These are phyloP conservation scores for Muscidifurax raptorellus DNA, from an alignment of 1,140 invertebrate genomes.

Conservation along the genomic window DNA sequence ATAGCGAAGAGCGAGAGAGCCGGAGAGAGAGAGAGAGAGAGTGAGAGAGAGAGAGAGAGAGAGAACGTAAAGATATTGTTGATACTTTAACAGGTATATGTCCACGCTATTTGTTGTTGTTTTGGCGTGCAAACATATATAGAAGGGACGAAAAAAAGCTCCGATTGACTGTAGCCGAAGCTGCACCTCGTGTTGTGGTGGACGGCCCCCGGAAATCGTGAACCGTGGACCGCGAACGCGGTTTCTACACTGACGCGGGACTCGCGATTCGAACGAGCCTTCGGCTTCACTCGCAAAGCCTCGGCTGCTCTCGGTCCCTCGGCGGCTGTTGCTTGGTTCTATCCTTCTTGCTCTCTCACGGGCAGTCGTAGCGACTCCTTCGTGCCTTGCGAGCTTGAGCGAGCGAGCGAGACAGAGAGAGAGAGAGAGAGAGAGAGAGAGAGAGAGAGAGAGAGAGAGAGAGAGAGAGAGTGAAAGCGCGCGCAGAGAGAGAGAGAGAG, in stretches of 20 bases:
- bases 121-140: neutral
- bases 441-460: neutral
- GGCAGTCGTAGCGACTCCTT: neutral
- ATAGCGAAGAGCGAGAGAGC: neutral
- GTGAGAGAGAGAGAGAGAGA: neutral
- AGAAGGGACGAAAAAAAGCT: conserved; percentile 50
- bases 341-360: neutral
- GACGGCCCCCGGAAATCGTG: conserved; percentile 70
- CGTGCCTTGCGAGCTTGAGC: neutral
- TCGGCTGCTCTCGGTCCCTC: conserved; percentile 60
- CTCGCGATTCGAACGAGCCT: conserved; percentile 72
- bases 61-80: neutral
- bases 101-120: neutral
- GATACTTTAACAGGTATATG: conserved; percentile 19
- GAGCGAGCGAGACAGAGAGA: too few species aligned
- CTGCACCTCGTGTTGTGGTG: conserved; percentile 39
- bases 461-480: neutral
- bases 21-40: neutral
- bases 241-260: conserved; percentile 76
- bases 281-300: conserved; percentile 68
- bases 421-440: neutral
- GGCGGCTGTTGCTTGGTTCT: neutral
- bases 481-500: neutral
- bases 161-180: conserved; percentile 37
- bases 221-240: conserved; percentile 76